phyloP scores from a whole-genome alignment of 1,140 invertebrate genomes.

The Tetramorium simillimum region DNA sequence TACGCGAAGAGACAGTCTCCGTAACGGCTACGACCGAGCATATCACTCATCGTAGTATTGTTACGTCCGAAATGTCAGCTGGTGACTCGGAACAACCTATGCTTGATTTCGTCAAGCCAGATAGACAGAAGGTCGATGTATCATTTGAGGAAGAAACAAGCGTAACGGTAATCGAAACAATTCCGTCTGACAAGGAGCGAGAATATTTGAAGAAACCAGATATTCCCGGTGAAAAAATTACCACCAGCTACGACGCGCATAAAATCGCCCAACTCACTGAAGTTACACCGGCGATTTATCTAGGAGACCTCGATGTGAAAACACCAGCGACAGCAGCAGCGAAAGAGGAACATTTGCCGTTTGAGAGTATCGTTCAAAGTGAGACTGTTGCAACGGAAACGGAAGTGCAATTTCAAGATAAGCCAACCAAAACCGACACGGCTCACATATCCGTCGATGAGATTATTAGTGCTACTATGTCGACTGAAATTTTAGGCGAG shows the following conservation, averaged over 20 bases:
- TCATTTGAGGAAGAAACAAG: conserved; percentile 82
- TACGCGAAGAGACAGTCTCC: conserved; percentile 68
- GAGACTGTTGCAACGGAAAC: conserved; percentile 85
- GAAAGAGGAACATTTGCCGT: conserved; percentile 82
- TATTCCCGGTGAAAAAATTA: conserved; percentile 78
- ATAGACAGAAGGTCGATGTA: conserved; percentile 82
- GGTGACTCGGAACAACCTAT: conserved; percentile 81
- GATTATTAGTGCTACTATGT: conserved; percentile 81
- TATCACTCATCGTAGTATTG: conserved; percentile 81
- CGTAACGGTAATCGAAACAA: conserved; percentile 82
- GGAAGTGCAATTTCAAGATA: conserved; percentile 83
- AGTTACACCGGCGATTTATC: conserved; percentile 79
- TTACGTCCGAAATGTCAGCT: conserved; percentile 81
- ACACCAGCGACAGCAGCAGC: conserved; percentile 77
- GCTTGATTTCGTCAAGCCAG: conserved; percentile 80
- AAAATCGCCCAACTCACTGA: conserved; percentile 84
- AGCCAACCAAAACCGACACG: conserved; percentile 76
- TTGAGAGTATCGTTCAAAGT: conserved; percentile 85
- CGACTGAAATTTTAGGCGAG: conserved; percentile 84
- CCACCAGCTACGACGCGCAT: conserved; percentile 80
- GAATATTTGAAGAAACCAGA: conserved; percentile 78
- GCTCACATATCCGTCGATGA: conserved; percentile 83
- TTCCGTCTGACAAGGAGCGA: conserved; percentile 84
- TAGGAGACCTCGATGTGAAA: conserved; percentile 77
- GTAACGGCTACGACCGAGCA: conserved; percentile 83